Evolutionary conservation across 2,113 vertebrate species (phyloP), one percentile per base, ranked within the genome.

Genomic region (Melierax canorus): DNA sequence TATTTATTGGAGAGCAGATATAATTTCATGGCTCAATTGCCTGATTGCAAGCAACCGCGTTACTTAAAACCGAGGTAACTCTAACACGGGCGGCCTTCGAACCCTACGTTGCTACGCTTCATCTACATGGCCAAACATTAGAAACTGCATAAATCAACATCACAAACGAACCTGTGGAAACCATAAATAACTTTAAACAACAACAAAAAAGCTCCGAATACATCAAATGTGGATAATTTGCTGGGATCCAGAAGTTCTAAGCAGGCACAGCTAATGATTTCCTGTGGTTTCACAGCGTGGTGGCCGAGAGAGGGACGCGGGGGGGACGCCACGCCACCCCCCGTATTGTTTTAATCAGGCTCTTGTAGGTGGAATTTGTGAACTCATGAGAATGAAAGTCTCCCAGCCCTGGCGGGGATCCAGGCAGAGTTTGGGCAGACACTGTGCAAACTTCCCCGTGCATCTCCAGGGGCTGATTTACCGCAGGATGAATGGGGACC

Each of bases 321-420:
- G 17, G 34, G 68, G 53, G 34, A 38, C 2, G 11, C 77, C 62
- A 46, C 16, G 3, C 77, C 5, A 6, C 60, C 69, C 72, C 60
- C 34, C 1, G 48, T 11, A 89, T 87, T 95, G 91, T 91, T 93
- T 87, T 36, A 89, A 81, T 78, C 83, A 39, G 83, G 53, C 43
- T 10, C 58, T 91, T 45, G 39, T 91, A 87, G 92, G 84, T 94
- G 91, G 86, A 90, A 97, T 96, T 72, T 85, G 91, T 95, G 96
- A 94, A 88, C 91, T 87, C 86, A 43, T 38, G 73, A 95, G 92
- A 97, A 97, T 41, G 92, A 95, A 94, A 91, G 87, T 84, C 88
- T 73, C 77, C 41, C 55, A 82, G 89, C 15, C 14, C 92, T 97
- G 96, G 96, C 91, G 0, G 38, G 10, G n/a, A 71, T 94, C 95